Conservation (phyloP, 2,113 vertebrate species). For the Muntiacus reevesi region DNA sequence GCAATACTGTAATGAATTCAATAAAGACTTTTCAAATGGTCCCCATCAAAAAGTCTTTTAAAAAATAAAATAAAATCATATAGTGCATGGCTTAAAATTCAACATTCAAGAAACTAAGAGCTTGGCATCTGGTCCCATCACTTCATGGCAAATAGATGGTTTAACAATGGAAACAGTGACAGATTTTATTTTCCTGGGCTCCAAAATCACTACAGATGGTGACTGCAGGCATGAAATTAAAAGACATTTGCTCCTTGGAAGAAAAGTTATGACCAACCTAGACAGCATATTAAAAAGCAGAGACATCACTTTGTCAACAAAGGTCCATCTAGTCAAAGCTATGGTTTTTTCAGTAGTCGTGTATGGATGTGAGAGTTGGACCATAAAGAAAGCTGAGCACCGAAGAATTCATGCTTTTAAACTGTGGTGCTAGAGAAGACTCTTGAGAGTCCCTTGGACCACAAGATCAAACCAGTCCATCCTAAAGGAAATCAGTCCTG, state of each 20-base stretch:
- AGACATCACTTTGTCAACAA: neutral
- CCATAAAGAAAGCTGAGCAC: neutral
- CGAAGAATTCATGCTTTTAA: neutral
- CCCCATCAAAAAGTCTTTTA: neutral
- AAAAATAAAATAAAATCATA: neutral
- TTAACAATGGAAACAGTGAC: neutral
- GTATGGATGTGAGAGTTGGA: neutral
- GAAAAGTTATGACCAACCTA: neutral
- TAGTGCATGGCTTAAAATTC: neutral
- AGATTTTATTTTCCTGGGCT: neutral
- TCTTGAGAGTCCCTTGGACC: neutral
- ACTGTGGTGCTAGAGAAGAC: neutral
- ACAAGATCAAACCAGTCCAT: neutral
- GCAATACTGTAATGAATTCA: neutral
- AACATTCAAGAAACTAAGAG: neutral
- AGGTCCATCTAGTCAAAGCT: neutral
- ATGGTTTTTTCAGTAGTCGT: neutral
- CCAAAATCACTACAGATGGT: neutral
- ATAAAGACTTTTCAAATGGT: neutral
- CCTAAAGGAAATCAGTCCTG: neutral
- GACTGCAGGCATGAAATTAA: neutral
- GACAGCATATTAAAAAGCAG: neutral
- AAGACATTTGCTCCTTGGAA: neutral
- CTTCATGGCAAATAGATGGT: neutral
- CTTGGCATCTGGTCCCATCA: neutral